Evolutionary conservation across 2,113 vertebrate species (phyloP), one percentile per base, ranked within the genome.

Genomic region (Stegostoma tigrinum): DNA sequence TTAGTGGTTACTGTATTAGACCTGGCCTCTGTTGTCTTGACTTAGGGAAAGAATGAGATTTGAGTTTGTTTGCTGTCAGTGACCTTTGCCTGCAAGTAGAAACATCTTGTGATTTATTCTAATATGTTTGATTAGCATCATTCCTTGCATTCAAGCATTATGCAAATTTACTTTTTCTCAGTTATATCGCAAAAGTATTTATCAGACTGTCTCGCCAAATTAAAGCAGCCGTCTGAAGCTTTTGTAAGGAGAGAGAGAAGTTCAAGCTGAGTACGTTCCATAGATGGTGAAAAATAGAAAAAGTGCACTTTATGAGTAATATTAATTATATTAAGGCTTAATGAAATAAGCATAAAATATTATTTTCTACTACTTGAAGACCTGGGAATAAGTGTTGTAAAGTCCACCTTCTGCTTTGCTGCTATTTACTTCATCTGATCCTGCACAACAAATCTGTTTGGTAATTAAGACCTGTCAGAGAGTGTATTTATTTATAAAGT

Each of bases 341-440:
- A 93, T 38, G 61, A 34, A 66, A 34, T 23, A 67, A 34, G 42
- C 89, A 38, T n/a, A 93, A 93, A 93, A 93, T 93, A 93, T 86
- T 45, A 48, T 93, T 93, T 93, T 66, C 89, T 6, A 93, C 61
- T 93, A 93, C 19, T 93, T 93, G 64, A 93, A 93, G 61, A 93
- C n/a, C 55, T 91, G 34, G 55, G 15, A 91, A 64, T 5, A 8
- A 38, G 61, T 87, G 85, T 52, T 52, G 55, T 75, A 93, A 93
- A 66, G 61, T 66, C 21, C 34, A 93, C 8, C 89, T 66, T 66
- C 34, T 66, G 89, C 61, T 93, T 7, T 66, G 61, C 14, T 38
- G 23, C 17, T 93, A 93, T 93, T 91, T 93, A 42, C 64, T 93
- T 93, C 61, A 67, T 67, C 64, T 93, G 23, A 67, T 42, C 89